phyloP scores from a whole-genome alignment of 1,140 invertebrate genomes.

The Helicorthomorpha holstii region DNA sequence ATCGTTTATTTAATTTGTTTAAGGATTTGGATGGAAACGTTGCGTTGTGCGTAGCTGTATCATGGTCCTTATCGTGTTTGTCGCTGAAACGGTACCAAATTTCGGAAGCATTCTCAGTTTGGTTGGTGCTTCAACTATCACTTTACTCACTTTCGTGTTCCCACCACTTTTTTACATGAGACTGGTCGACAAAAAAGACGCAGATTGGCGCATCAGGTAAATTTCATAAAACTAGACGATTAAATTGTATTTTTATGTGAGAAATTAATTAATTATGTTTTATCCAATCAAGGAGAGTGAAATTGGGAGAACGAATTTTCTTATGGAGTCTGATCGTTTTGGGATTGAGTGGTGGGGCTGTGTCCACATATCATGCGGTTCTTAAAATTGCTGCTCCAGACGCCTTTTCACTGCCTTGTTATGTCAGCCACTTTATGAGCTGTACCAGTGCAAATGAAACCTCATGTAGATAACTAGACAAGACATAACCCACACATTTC shows the following conservation, averaged over 20 bases:
- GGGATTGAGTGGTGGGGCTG: conserved; percentile 37
- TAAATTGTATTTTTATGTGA: neutral
- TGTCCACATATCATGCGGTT: conserved; percentile 28
- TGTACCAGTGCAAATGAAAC: too few relatives aligned
- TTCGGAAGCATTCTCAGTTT: conserved; percentile 80
- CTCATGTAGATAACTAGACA: too few relatives aligned
- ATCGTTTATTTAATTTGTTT: too few relatives aligned
- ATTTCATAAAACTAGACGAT: conserved; percentile 5
- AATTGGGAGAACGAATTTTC: conserved; percentile 27
- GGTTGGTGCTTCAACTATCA: conserved; percentile 65
- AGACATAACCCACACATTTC: too few relatives aligned
- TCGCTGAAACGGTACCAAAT: conserved; percentile 63
- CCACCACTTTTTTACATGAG: conserved; percentile 64
- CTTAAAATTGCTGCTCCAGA: neutral
- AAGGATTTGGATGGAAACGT: conserved; percentile 62
- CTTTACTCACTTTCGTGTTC: conserved; percentile 61
- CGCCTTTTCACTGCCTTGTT: neutral
- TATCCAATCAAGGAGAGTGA: conserved; percentile 25
- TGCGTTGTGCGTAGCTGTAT: conserved; percentile 51
- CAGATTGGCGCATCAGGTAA: conserved; percentile 17
- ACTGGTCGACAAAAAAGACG: conserved; percentile 20
- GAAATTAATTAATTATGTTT: neutral
- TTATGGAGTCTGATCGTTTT: conserved; percentile 39
- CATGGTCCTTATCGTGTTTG: conserved; percentile 47
- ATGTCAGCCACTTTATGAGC: too few relatives aligned